phyloP scores from a whole-genome alignment of 2,888 invertebrate genomes.

The Parnassius apollo region DNA sequence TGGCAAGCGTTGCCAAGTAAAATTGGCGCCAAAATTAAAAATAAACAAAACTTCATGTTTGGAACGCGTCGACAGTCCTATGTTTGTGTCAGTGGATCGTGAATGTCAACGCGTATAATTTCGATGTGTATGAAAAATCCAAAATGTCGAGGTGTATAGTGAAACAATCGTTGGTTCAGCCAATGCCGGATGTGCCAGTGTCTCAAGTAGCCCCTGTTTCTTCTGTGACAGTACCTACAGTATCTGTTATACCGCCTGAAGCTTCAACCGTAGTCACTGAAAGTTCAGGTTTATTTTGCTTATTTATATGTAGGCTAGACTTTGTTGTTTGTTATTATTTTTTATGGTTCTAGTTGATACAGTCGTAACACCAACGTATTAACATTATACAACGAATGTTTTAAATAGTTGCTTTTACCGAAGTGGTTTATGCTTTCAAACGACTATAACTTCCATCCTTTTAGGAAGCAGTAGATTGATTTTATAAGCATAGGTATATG shows the following conservation, averaged over 20 bases:
- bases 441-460: too few relatives aligned
- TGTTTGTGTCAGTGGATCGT: conserved; percentile 64
- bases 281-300: conserved; percentile 44
- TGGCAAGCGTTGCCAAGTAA: conserved; percentile 56
- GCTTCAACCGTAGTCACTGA: conserved; percentile 43
- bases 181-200: conserved; percentile 36
- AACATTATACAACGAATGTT: too few relatives aligned
- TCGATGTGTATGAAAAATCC: conserved; percentile 38
- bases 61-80: conserved; percentile 74
- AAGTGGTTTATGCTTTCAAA: too few relatives aligned
- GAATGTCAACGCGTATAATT: conserved; percentile 53
- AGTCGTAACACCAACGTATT: too few relatives aligned
- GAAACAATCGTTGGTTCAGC: conserved; percentile 63
- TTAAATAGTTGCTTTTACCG: too few relatives aligned
- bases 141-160: conserved; percentile 75
- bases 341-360: too few relatives aligned
- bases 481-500: too few relatives aligned
- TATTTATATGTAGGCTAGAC: neutral
- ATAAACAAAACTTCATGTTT: conserved; percentile 78
- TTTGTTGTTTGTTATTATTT: too few relatives aligned
- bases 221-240: conserved; percentile 23
- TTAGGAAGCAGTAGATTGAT: too few relatives aligned
- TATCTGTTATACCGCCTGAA: conserved; percentile 23
- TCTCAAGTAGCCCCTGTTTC: conserved; percentile 30
- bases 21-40: conserved; percentile 78